A percentile compares a stretch with the other conserved stretches of the same genome.
Evolutionary conservation across 2,888 invertebrate species (phyloP).

Genomic region (Campaea margaritaria): DNA sequence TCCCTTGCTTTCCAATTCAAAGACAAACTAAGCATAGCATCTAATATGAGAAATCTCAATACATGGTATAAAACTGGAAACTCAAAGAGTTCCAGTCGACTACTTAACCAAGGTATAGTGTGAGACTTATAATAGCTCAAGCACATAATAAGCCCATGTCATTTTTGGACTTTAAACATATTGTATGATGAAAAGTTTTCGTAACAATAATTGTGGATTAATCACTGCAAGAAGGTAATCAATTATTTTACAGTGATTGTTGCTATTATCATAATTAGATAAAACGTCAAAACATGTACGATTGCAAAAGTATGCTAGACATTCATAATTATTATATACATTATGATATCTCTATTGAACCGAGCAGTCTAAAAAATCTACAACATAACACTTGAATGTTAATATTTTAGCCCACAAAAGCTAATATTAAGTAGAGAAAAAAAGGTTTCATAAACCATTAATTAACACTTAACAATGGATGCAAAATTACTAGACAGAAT

Average conservation of each 20-base stretch:
- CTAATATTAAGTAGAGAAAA: slow-evolving; percentile 23
- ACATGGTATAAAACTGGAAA: slow-evolving; percentile 29
- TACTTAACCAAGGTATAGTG: slow-evolving; percentile 15
- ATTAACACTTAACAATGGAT: background rate
- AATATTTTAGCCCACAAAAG: slow-evolving; percentile 1
- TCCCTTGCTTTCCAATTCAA: slow-evolving; percentile 43
- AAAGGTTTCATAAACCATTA: slow-evolving; percentile 39
- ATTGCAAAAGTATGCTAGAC: too few species aligned
- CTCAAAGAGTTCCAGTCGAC: slow-evolving; percentile 13
- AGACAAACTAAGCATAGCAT: slow-evolving; percentile 44
- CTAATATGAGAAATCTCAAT: slow-evolving; percentile 15
- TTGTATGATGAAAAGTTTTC: too few species aligned
- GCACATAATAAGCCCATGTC: slow-evolving; percentile 5
- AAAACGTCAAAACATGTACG: too few species aligned
- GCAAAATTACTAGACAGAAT: slow-evolving; percentile 1
- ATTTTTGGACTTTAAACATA: slow-evolving; percentile 1
- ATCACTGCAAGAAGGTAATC: too few species aligned
- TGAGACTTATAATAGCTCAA: background rate
- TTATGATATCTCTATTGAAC: too few species aligned
- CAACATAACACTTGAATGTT: background rate
- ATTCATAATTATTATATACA: too few species aligned
- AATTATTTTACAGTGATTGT: too few species aligned
- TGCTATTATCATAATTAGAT: too few species aligned
- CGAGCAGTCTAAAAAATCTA: too few species aligned
- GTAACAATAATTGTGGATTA: too few species aligned